Percentiles rank a stretch among this genome's conserved stretches.
These are phyloP conservation scores for Notolabrus celidotus DNA, from an alignment of 2,797 vertebrate species.

Conservation along the genomic window DNA sequence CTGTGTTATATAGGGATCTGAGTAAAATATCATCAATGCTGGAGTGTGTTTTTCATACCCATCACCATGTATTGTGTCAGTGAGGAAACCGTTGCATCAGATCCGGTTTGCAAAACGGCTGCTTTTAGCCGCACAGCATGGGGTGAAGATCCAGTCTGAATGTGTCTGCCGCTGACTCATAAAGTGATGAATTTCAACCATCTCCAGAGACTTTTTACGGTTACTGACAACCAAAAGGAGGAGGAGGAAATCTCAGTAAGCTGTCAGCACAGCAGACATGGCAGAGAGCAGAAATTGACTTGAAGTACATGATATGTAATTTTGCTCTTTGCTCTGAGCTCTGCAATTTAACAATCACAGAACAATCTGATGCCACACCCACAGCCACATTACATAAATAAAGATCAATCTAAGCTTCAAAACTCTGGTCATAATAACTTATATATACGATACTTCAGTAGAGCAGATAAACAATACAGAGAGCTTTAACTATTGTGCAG, in stretches of 20 bases:
- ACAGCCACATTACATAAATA: too few species aligned
- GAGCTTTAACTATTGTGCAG: too few species aligned
- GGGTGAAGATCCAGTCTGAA: constrained; percentile 10
- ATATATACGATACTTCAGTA: too few species aligned
- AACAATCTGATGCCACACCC: too few species aligned
- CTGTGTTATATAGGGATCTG: constrained; percentile 8
- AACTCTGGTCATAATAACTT: too few species aligned
- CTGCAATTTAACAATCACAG: too few species aligned
- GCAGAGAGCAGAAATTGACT: not conserved
- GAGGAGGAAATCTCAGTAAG: not conserved
- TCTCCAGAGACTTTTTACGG: constrained; percentile 20
- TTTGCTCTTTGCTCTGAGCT: too few species aligned
- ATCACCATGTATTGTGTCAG: constrained; percentile 21
- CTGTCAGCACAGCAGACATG: not conserved
- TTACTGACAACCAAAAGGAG: constrained; percentile 1
- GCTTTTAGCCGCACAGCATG: constrained; percentile 41
- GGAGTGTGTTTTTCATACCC: constrained; percentile 24
- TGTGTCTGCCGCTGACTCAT: constrained; percentile 10
- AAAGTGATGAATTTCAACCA: constrained; percentile 18
- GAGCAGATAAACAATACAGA: too few species aligned
- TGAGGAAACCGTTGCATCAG: constrained; percentile 58
- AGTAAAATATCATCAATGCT: not conserved
- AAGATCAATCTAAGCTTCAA: too few species aligned
- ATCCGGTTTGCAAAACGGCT: constrained; percentile 37
- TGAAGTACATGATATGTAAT: too few species aligned